Conservation (phyloP, 2,113 vertebrate species). For the Orycteropus afer region DNA sequence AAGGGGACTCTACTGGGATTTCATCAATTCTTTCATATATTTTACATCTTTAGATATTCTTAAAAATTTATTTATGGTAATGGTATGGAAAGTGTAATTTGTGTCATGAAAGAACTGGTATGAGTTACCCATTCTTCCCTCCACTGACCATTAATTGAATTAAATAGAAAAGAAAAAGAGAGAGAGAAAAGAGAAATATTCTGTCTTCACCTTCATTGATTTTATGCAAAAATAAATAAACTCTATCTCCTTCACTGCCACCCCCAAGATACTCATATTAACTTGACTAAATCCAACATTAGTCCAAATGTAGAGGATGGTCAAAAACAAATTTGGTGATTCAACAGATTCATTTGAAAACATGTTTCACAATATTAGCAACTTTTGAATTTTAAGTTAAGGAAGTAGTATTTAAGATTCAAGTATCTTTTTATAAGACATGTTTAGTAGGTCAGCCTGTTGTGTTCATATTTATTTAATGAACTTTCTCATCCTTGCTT, state of each 20-base stretch:
- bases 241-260: background rate
- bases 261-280: background rate
- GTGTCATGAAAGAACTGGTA: background rate
- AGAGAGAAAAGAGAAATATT: background rate
- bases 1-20: background rate
- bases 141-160: background rate
- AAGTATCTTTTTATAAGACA: conserved; percentile 4
- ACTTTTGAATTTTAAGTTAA: conserved; percentile 33
- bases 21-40: background rate
- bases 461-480: conserved; percentile 31
- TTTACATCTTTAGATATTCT: background rate
- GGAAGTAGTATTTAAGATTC: background rate
- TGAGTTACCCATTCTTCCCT: background rate
- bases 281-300: background rate
- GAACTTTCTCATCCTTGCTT: conserved; percentile 47
- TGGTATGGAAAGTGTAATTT: background rate
- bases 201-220: background rate
- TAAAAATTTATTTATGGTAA: background rate
- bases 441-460: background rate
- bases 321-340: conserved; percentile 1
- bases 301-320: background rate
- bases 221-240: background rate
- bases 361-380: background rate
- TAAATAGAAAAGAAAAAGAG: background rate
- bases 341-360: background rate